phyloP scores from a whole-genome alignment of 2,797 vertebrate genomes.

The Antennarius maculatus region DNA sequence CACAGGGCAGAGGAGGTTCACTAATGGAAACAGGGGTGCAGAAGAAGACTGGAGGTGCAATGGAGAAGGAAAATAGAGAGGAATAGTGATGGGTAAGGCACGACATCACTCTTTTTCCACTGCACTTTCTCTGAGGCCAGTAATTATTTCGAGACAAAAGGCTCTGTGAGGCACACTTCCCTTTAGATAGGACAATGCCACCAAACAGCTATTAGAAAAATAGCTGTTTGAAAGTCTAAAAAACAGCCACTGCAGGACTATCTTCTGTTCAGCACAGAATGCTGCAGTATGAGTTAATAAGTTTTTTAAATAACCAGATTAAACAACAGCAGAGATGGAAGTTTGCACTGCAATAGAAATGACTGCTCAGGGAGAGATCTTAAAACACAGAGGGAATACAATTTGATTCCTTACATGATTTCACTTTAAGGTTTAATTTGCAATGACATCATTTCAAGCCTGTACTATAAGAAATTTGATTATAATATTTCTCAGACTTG shows the following conservation, averaged over 20 bases:
- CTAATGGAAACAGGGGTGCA: conserved; percentile 40
- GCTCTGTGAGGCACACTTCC: conserved; percentile 52
- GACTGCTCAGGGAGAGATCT: neutral
- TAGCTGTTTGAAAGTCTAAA: too few relatives aligned
- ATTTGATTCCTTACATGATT: neutral
- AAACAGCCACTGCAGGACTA: conserved; percentile 10
- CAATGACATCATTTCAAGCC: too few relatives aligned
- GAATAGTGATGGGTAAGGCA: conserved; percentile 47
- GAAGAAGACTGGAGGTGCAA: conserved; percentile 28
- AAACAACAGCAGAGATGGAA: too few relatives aligned
- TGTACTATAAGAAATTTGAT: too few relatives aligned
- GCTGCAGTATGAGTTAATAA: neutral
- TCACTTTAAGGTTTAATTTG: too few relatives aligned
- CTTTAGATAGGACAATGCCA: conserved; percentile 39
- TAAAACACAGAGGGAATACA: neutral
- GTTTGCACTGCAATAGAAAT: too few relatives aligned
- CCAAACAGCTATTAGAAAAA: conserved; percentile 38
- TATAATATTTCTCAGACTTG: too few relatives aligned
- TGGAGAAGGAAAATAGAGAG: conserved; percentile 34
- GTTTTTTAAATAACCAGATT: neutral
- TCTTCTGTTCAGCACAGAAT: neutral
- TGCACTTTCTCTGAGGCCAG: conserved; percentile 54
- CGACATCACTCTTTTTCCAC: conserved; percentile 42
- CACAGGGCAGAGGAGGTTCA: conserved; percentile 38
- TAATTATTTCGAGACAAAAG: conserved; percentile 74